Conservation (phyloP, 2,113 vertebrate species). For the Xiphophorus couchianus region DNA sequence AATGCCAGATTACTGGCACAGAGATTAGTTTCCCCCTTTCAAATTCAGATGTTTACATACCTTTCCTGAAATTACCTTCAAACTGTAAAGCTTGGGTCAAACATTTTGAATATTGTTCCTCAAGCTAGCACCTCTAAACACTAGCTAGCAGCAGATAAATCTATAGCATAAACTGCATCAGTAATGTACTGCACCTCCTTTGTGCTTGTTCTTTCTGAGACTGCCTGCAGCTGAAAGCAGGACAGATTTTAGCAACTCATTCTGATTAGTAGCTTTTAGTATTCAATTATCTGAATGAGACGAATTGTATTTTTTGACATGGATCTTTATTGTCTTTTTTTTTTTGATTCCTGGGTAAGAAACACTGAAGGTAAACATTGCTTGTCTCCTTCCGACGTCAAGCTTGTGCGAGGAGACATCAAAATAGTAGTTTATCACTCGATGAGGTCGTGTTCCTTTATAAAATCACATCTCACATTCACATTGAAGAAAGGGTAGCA, state of each 20-base stretch:
- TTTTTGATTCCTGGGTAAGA: slow-evolving; percentile 63
- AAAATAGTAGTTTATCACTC: slow-evolving; percentile 84
- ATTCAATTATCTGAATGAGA: slow-evolving; percentile 11
- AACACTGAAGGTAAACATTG: slow-evolving; percentile 69
- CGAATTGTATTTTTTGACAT: slow-evolving; percentile 26
- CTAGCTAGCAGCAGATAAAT: too few relatives aligned
- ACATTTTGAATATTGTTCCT: neutral
- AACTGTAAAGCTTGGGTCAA: neutral
- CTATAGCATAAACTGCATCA: too few relatives aligned
- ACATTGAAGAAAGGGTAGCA: slow-evolving; percentile 69
- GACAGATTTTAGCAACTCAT: neutral
- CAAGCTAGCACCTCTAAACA: neutral
- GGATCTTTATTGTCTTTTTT: slow-evolving; percentile 53
- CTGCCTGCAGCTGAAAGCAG: neutral
- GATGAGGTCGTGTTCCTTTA: slow-evolving; percentile 61
- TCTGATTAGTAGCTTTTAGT: neutral
- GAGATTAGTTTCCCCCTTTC: neutral
- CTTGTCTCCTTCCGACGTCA: slow-evolving; percentile 6
- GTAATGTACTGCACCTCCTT: neutral
- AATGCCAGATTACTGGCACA: neutral
- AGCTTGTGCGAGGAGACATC: slow-evolving; percentile 81
- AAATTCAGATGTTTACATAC: neutral
- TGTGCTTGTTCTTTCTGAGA: too few relatives aligned
- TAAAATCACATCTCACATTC: slow-evolving; percentile 89
- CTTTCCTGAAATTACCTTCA: neutral